Conservation (phyloP, 2,113 vertebrate genomes). For the Neolamprologus sp. region DNA sequence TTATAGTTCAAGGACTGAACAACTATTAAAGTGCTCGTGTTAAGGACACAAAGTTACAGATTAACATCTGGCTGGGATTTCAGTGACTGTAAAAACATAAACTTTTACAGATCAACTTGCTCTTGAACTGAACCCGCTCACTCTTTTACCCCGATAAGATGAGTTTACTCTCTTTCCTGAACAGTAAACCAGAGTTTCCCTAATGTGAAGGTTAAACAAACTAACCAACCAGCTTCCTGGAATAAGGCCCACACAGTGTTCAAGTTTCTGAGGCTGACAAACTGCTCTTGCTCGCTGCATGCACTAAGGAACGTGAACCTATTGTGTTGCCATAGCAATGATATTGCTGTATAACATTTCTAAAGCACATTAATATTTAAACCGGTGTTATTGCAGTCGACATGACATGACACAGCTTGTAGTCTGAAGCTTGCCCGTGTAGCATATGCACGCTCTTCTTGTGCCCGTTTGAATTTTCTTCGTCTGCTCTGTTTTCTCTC, state of each 20-base stretch:
- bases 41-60: background rate
- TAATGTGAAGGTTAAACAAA: background rate
- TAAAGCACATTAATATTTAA: background rate
- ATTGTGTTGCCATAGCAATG: background rate
- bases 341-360: background rate
- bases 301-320: fast-evolving
- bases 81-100: background rate
- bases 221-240: background rate
- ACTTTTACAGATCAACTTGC: background rate
- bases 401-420: fast-evolving
- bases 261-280: background rate
- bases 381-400: background rate
- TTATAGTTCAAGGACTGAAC: background rate
- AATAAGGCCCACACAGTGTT: background rate
- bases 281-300: background rate
- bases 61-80: fast-evolving
- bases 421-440: background rate
- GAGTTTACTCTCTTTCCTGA: background rate
- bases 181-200: background rate
- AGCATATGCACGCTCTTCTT: background rate
- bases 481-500: background rate
- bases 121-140: background rate
- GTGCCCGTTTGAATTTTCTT: fast-evolving
- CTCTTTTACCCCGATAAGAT: fast-evolving
- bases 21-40: background rate